These are phyloP conservation scores for Hypercompe scribonia DNA, from an alignment of 2,888 invertebrate species.

Conservation along the genomic window DNA sequence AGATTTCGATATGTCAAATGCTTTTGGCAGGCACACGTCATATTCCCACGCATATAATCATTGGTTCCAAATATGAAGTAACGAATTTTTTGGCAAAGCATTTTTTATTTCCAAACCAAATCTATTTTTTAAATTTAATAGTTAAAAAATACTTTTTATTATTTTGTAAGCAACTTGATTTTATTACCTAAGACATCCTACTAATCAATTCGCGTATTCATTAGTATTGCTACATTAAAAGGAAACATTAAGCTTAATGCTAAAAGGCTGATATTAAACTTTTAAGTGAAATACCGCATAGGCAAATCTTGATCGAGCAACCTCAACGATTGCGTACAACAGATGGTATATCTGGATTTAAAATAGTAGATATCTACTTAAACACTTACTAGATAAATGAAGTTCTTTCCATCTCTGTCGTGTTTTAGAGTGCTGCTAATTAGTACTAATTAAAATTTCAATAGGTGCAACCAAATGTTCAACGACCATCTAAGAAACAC, in stretches of 20 bases:
- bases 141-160: neutral
- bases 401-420: constrained; percentile 38
- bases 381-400: constrained; percentile 23
- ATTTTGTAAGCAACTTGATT: neutral
- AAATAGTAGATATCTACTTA: neutral
- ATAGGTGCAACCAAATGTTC: constrained; percentile 47
- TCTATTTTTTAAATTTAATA: too few species aligned
- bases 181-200: neutral
- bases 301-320: too few species aligned
- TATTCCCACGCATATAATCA: neutral
- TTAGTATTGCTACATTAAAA: neutral
- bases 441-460: constrained; percentile 54
- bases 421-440: constrained; percentile 46
- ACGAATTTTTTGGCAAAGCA: too few species aligned
- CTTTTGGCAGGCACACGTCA: neutral
- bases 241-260: neutral
- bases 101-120: too few species aligned
- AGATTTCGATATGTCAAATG: neutral
- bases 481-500: constrained; percentile 46
- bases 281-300: too few species aligned
- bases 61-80: too few species aligned
- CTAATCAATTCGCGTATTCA: neutral
- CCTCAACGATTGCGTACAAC: too few species aligned
- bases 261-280: too few species aligned
- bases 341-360: too few species aligned